phyloP scores from a whole-genome alignment of 2,888 invertebrate species.

The Erpobdella octoculata region DNA sequence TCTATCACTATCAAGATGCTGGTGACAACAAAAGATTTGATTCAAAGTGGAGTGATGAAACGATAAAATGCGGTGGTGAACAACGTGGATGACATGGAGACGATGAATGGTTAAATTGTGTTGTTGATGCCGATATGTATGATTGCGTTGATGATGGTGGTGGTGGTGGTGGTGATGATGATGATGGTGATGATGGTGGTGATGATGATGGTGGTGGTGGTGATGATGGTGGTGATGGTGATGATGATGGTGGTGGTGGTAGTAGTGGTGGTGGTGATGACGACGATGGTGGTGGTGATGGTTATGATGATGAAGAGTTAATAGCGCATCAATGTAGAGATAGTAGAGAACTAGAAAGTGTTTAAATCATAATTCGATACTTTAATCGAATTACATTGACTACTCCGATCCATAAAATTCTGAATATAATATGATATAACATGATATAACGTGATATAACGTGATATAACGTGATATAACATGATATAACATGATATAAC shows the following conservation, averaged over 20 bases:
- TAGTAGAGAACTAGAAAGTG: too few relatives aligned
- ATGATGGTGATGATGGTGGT: slow-evolving; percentile 12
- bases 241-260: background rate
- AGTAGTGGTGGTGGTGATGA: background rate
- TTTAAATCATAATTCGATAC: too few relatives aligned
- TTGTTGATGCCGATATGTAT: background rate
- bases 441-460: too few relatives aligned
- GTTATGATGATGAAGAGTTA: background rate
- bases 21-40: slow-evolving; percentile 1
- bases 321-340: too few relatives aligned
- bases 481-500: too few relatives aligned
- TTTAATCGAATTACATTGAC: too few relatives aligned
- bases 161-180: slow-evolving; percentile 11
- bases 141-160: slow-evolving; percentile 18
- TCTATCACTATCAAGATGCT: too few relatives aligned
- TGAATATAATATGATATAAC: too few relatives aligned
- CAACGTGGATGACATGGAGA: slow-evolving; percentile 11
- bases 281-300: background rate
- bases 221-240: slow-evolving; percentile 7
- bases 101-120: background rate
- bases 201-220: slow-evolving; percentile 21
- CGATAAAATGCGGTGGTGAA: slow-evolving; percentile 5
- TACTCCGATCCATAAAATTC: too few relatives aligned
- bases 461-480: too few relatives aligned
- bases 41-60: background rate